Evolutionary conservation across 2,113 vertebrate species (phyloP).

Genomic region (Patagioenas fasciata): DNA sequence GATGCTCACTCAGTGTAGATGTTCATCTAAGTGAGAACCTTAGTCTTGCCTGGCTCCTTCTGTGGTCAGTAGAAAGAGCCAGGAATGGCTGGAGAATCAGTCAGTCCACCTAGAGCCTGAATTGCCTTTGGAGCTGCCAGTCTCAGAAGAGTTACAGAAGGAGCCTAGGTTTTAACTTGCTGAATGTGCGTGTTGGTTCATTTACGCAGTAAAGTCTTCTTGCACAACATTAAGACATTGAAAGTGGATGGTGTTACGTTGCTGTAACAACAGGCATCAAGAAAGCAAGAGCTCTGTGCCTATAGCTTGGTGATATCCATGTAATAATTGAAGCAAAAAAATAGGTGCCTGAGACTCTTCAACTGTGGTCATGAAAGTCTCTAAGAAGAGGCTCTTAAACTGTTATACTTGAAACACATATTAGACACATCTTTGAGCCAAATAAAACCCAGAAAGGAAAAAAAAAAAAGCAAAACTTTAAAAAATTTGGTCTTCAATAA

Average conservation of each 20-base stretch:
- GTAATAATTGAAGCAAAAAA: background rate
- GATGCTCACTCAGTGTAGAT: background rate
- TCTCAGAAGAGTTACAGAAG: background rate
- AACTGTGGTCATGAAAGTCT: background rate
- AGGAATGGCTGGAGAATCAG: background rate
- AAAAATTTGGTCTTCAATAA: background rate
- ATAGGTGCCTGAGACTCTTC: background rate
- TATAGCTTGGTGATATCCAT: background rate
- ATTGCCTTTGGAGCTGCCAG: background rate
- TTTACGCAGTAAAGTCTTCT: background rate
- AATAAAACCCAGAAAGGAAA: background rate
- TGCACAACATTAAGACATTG: background rate
- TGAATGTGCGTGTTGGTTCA: background rate
- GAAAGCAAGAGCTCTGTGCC: background rate
- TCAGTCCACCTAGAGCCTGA: background rate
- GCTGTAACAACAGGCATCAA: background rate
- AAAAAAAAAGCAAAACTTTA: background rate
- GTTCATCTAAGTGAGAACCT: background rate
- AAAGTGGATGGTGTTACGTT: background rate
- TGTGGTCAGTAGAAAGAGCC: background rate
- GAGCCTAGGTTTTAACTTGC: background rate
- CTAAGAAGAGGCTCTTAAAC: background rate
- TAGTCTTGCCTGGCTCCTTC: background rate
- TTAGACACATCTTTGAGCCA: background rate
- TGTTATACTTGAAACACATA: background rate